Percentiles rank a stretch among this genome's conserved stretches.
Conservation (phyloP, 2,113 vertebrate species). For the Chionodraco myersi region DNA sequence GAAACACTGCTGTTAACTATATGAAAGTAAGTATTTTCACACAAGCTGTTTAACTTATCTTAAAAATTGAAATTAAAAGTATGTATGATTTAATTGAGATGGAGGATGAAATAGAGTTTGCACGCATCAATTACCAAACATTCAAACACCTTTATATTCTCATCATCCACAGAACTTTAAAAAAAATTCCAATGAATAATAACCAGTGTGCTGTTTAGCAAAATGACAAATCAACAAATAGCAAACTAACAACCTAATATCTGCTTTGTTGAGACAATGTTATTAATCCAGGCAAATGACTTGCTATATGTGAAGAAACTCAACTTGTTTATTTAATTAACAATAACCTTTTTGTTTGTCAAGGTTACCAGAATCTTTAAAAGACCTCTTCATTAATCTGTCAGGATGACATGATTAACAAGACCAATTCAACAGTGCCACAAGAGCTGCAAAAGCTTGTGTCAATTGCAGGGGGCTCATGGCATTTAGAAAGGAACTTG, state of each 20-base stretch:
- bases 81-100: not conserved
- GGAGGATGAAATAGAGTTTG: not conserved
- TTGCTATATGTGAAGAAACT: not conserved
- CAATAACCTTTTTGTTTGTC: not conserved
- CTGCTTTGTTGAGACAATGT: not conserved
- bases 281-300: not conserved
- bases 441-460: constrained; percentile 14
- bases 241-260: not conserved
- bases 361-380: not conserved
- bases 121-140: not conserved
- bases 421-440: constrained; percentile 8
- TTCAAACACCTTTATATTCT: constrained; percentile 2
- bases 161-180: not conserved
- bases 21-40: constrained; percentile 5
- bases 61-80: not conserved
- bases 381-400: constrained; percentile 34
- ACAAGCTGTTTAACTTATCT: not conserved
- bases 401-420: constrained; percentile 52
- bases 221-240: not conserved
- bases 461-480: constrained; percentile 42
- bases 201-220: not conserved
- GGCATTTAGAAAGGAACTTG: constrained; percentile 57
- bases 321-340: constrained; percentile 7
- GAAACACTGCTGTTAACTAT: not conserved
- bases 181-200: constrained; percentile 1